phyloP scores from a whole-genome alignment of 2,797 vertebrate species.

The Schizopygopsis pylzovi region DNA sequence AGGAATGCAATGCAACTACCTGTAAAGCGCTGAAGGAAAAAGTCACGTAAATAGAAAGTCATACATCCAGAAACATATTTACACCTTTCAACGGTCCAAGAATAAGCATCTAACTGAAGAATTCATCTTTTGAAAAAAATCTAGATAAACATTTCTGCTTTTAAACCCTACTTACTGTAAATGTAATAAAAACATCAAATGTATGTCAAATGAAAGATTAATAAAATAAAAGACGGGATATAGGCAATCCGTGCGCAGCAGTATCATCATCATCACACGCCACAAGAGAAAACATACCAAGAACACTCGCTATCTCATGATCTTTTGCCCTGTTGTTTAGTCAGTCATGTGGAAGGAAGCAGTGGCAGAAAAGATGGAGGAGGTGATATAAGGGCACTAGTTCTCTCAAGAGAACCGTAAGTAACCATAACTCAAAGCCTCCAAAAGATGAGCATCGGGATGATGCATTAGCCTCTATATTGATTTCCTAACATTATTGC shows the following conservation, averaged over 20 bases:
- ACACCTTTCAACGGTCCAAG: not conserved
- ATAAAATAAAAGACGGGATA: not conserved
- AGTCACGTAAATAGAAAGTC: not conserved
- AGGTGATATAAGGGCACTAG: not conserved
- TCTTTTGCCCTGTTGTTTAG: not conserved
- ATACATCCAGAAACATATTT: not conserved
- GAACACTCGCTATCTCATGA: not conserved
- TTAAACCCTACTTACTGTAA: not conserved
- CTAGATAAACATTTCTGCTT: not conserved
- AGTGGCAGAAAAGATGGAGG: not conserved
- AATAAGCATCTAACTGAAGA: not conserved
- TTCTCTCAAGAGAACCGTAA: not conserved
- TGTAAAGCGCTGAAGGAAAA: not conserved
- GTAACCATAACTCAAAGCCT: not conserved
- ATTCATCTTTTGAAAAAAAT: not conserved
- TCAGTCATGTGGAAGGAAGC: not conserved
- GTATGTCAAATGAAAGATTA: not conserved
- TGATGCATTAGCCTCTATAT: not conserved
- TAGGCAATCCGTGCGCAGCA: not conserved
- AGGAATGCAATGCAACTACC: not conserved
- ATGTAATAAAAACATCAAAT: not conserved
- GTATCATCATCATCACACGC: not conserved
- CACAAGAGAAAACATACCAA: not conserved
- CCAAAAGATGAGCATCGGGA: not conserved
- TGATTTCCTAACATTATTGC: constrained; percentile 17